A percentile compares a stretch with the other conserved stretches of the same genome.
These are phyloP conservation scores for Falcaria lacertinaria DNA, from an alignment of 2,888 invertebrate species.

Conservation along the genomic window DNA sequence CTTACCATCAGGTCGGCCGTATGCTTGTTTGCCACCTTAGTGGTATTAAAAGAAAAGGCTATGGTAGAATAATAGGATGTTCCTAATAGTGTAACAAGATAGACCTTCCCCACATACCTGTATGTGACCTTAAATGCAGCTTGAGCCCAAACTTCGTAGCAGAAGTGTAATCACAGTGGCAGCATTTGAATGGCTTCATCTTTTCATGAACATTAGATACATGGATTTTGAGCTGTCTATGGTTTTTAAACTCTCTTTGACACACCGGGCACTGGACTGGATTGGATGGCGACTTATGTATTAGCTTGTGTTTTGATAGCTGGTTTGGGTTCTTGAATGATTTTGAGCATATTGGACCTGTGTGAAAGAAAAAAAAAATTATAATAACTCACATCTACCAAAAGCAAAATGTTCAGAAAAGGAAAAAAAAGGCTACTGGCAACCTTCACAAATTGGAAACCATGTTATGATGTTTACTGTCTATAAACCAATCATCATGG, in stretches of 20 bases:
- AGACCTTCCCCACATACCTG: constrained; percentile 66
- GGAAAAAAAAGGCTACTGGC: too few species aligned
- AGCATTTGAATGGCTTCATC: constrained; percentile 82
- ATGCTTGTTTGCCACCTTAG: too few species aligned
- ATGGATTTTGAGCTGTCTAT: constrained; percentile 74
- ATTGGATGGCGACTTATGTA: constrained; percentile 68
- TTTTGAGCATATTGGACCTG: constrained; percentile 84
- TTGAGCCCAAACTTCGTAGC: constrained; percentile 83
- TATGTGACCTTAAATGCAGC: constrained; percentile 84
- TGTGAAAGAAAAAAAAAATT: constrained; percentile 6
- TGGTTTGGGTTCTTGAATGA: constrained; percentile 90
- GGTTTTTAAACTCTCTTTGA: constrained; percentile 76
- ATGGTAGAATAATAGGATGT: neutral
- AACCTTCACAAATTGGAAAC: too few species aligned
- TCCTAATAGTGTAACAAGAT: neutral
- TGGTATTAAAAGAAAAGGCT: too few species aligned
- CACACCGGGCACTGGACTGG: constrained; percentile 79
- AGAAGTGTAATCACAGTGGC: constrained; percentile 83
- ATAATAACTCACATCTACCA: too few species aligned
- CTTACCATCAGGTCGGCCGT: too few species aligned
- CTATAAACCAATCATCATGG: too few species aligned
- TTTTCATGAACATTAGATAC: constrained; percentile 83
- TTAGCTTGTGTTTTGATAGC: constrained; percentile 85
- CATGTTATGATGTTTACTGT: too few species aligned
- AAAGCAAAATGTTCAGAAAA: neutral